Percentiles rank a stretch among this genome's conserved stretches.
Conservation (phyloP, 2,888 invertebrate genomes). For the Macroteleia sp. region DNA sequence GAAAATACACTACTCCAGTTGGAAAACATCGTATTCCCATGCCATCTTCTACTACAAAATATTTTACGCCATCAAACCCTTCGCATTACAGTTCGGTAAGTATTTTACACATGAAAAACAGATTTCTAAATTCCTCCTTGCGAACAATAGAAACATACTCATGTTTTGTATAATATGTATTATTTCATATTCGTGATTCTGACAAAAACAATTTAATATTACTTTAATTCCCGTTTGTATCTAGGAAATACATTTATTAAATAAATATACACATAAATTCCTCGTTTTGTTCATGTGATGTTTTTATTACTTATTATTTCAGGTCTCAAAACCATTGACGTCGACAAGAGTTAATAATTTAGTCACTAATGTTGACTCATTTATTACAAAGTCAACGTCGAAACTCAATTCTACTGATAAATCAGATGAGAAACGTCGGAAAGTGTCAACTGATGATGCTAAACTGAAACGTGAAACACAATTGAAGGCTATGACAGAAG, state of each 20-base stretch:
- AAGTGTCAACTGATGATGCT: slow-evolving; percentile 84
- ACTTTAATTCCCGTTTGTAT: too few species aligned
- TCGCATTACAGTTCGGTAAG: too few species aligned
- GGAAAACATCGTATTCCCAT: slow-evolving; percentile 72
- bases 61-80: slow-evolving; percentile 74
- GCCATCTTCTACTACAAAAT: slow-evolving; percentile 74
- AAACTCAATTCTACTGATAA: slow-evolving; percentile 75
- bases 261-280: too few species aligned
- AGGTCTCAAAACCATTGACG: slow-evolving; percentile 78
- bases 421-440: slow-evolving; percentile 78
- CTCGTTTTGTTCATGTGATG: too few species aligned
- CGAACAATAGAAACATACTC: too few species aligned
- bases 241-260: too few species aligned
- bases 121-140: too few species aligned
- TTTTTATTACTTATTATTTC: slow-evolving; percentile 49
- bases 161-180: too few species aligned
- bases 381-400: slow-evolving; percentile 73
- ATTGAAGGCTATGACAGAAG: slow-evolving; percentile 86
- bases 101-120: too few species aligned
- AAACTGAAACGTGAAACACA: slow-evolving; percentile 86
- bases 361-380: slow-evolving; percentile 74
- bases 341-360: slow-evolving; percentile 79
- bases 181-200: too few species aligned
- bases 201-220: too few species aligned
- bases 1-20: slow-evolving; percentile 75